These are phyloP conservation scores for Sanderia malayensis DNA, from an alignment of 30 jellyfish, hydroid and myxozoan species.

Conservation along the genomic window DNA sequence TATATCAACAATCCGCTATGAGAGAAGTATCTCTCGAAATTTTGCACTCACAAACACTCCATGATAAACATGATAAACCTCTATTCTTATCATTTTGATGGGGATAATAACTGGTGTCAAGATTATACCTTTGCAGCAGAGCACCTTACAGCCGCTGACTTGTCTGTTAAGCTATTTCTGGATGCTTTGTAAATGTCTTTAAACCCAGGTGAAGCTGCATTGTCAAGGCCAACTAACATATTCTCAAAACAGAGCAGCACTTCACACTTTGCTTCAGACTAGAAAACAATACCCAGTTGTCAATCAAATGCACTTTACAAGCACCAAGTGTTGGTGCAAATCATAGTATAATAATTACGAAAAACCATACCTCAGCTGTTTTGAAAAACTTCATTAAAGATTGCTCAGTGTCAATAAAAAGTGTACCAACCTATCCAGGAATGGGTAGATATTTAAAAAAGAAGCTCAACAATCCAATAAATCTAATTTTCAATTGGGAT, in stretches of 20 bases:
- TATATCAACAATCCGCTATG: no score
- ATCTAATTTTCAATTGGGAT: no score
- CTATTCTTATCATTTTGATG: no score
- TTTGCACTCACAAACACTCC: no score
- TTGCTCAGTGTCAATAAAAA: conserved; percentile 79
- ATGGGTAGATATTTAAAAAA: no score
- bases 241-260: conserved; percentile 77
- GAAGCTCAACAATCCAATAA: no score
- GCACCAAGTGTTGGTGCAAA: no score
- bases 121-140: conserved; percentile 99
- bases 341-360: no score
- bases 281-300: conserved; percentile 14
- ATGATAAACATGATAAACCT: no score
- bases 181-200: conserved; percentile 88
- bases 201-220: conserved; percentile 82
- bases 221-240: conserved; percentile 73
- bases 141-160: conserved; percentile 89
- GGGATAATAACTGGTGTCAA: no score
- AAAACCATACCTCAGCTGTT: conserved; percentile 73
- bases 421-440: conserved; percentile 73
- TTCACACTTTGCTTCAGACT: conserved; percentile 96
- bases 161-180: conserved; percentile 66
- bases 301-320: no score
- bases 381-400: conserved; percentile 54
- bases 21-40: no score